These are phyloP conservation scores for Selene dorsalis DNA, from an alignment of 2,797 vertebrate genomes.

Conservation along the genomic window DNA sequence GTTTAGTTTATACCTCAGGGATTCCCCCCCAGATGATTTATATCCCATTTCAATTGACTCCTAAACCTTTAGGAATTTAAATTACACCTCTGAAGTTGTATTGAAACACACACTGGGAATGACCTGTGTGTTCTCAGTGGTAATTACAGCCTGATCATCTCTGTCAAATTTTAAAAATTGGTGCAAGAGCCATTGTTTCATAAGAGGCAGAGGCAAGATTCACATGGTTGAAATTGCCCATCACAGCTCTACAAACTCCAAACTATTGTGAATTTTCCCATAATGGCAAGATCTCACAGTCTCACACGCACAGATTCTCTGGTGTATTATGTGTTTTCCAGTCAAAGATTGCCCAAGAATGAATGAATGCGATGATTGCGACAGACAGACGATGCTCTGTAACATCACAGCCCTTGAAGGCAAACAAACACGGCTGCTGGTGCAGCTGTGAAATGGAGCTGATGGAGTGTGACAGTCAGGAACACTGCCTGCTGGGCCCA, in stretches of 20 bases:
- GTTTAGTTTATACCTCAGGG: no score
- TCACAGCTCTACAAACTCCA: slow-evolving; percentile 35
- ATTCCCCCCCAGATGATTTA: no score
- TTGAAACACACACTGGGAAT: neutral
- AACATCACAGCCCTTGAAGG: slow-evolving; percentile 64
- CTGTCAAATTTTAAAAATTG: slow-evolving; percentile 13
- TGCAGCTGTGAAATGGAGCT: slow-evolving; percentile 60
- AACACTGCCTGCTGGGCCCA: slow-evolving; percentile 59
- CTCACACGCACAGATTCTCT: slow-evolving; percentile 30
- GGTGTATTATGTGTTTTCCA: slow-evolving; percentile 51
- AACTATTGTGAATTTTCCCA: slow-evolving; percentile 34
- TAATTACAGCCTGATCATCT: slow-evolving; percentile 1
- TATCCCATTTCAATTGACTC: no score
- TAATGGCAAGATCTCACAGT: slow-evolving; percentile 32
- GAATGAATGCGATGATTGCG: slow-evolving; percentile 63
- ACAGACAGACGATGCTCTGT: slow-evolving; percentile 65
- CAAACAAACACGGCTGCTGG: slow-evolving; percentile 70
- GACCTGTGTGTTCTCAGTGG: neutral
- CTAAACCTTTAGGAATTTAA: neutral
- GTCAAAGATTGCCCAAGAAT: slow-evolving; percentile 61
- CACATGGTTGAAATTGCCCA: slow-evolving; percentile 35
- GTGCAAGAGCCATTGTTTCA: slow-evolving; percentile 37
- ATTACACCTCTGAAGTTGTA: neutral
- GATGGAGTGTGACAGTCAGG: slow-evolving; percentile 68
- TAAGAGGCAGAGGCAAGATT: slow-evolving; percentile 40